Evolutionary conservation across 2,888 invertebrate genomes (phyloP), one percentile per base, ranked within the genome.

Genomic region (Agapostemon virescens): DNA sequence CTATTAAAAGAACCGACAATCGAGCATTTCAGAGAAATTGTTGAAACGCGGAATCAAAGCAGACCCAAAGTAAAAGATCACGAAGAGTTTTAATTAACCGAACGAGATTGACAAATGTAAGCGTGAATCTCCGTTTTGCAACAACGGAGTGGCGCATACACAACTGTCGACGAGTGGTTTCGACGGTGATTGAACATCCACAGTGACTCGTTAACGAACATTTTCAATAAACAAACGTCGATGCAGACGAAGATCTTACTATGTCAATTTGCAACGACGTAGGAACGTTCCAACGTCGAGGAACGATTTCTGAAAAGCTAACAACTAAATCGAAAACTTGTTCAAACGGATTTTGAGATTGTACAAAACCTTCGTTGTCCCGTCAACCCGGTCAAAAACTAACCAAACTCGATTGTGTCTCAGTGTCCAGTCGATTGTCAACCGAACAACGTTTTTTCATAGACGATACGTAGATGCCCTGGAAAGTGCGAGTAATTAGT

Each of bases 301-400:
- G 20, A 79, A 70, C 79, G 67, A 79, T 70, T 79, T 80, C 36
- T 40, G 64, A 73, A n/a, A 52, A 73, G 64, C 33, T 69, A 40
- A 7, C 33, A n/a, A n/a, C 55, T 58, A 67, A 36, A 58, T 45
- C 63, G 11, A n/a, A 61, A 36, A 63, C 63, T 33, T 36, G 67
- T 78, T 64, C 38, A 42, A 64, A 30, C 58, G 36, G 49, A 73
- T 30, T 55, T 26, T 38, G 77, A 49, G 42, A 73, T 72, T 69
- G 30, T 40, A 42, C 26, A n/a, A n/a, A 11, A 79, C 7, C 42
- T 26, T 77, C n/a, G 9, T 45, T 42, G 71, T n/a, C n/a, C 55
- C 38, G 15, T n/a, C 15, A 72, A 23, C 23, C 30, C 20, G 42
- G 20, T 58, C 17, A 6, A 49, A 30, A 38, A n/a, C 26, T 23